phyloP scores from a whole-genome alignment of 2,888 invertebrate species.

The Plagodis dolabraria region DNA sequence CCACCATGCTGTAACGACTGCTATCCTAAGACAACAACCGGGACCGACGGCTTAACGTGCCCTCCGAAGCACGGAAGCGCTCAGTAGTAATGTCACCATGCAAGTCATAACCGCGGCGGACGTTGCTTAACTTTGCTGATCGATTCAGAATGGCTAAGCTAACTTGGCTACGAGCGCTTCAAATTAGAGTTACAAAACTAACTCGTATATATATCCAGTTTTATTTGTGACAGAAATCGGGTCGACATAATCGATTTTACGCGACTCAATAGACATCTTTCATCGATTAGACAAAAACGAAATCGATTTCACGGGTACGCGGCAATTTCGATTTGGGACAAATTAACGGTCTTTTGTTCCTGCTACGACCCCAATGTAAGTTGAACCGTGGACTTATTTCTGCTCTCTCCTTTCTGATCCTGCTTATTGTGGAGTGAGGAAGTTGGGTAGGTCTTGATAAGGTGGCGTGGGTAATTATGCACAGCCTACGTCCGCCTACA shows the following conservation, averaged over 20 bases:
- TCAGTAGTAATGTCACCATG: no score
- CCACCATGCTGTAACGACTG: no score
- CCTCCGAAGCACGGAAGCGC: no score
- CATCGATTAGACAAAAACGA: conserved; percentile 38
- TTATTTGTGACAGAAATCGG: conserved; percentile 28
- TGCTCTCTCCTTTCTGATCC: conserved; percentile 10
- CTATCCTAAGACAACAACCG: no score
- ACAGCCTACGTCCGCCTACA: conserved; percentile 63
- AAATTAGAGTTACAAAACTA: neutral
- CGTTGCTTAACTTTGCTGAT: no score
- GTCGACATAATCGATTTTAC: conserved; percentile 30
- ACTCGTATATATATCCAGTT: conserved; percentile 11
- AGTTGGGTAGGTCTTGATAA: conserved; percentile 43
- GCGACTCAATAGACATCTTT: conserved; percentile 25
- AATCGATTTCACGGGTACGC: conserved; percentile 57
- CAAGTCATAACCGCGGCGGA: no score
- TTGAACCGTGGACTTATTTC: conserved; percentile 32
- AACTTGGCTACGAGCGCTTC: no score
- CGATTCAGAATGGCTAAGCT: no score
- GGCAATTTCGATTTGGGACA: conserved; percentile 53
- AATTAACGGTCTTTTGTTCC: conserved; percentile 58
- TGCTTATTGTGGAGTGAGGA: conserved; percentile 2
- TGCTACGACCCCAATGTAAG: conserved; percentile 38
- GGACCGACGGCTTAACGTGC: no score
- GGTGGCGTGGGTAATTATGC: conserved; percentile 59